Base-by-base conservation (phyloP, 2,797 vertebrate species). In the Siniperca scherzeri region DNA sequence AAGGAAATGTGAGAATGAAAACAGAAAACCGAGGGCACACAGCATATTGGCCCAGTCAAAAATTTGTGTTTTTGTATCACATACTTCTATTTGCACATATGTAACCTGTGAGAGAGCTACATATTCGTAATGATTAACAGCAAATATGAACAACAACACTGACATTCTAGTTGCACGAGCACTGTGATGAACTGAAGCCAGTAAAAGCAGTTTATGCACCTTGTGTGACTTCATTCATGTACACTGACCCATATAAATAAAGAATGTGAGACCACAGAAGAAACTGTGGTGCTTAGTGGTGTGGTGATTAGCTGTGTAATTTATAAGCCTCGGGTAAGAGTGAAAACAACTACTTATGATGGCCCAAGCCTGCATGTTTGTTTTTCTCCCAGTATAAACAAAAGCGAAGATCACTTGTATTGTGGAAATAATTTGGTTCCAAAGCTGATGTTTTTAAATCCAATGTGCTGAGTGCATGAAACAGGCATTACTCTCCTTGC, bases 391-490 rank as follows among this genome's bases (percentile, higher is more conserved):
- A 44, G n/a, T 16, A 10, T 42, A 65, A 62, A 1, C 64, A 46
- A 70, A 52, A 68, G 7, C 0, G 3, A 76, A 30, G 25, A 67
- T 53, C 12, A 25, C 56, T 70, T 57, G 70, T 10, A 42, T 53
- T 13, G 25, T 7, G 11, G 52, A 88, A 59, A 85, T 80, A 12
- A 76, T 74, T 65, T 60, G 30, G 30, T 84, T 82, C 33, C 44
- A 76, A 61, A 70, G 60, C 50, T 4, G 6, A 42, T 42, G 65
- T 66, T 79, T 79, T 66, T 50, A 65, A 84, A 84, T 77, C 77
- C 80, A 56, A 44, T 56, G 46, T 19, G 59, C 72, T 57, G 70
- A 77, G 67, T 65, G 59, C 74, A 82, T 80, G 67, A 87, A 82
- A 84, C 74, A 52, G 59, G 55, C 59, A 64, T 80, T 46, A 27